A percentile compares a stretch with the other conserved stretches of the same genome.
phyloP scores from a whole-genome alignment of 1,140 invertebrate genomes.

The Zophobas morio region DNA sequence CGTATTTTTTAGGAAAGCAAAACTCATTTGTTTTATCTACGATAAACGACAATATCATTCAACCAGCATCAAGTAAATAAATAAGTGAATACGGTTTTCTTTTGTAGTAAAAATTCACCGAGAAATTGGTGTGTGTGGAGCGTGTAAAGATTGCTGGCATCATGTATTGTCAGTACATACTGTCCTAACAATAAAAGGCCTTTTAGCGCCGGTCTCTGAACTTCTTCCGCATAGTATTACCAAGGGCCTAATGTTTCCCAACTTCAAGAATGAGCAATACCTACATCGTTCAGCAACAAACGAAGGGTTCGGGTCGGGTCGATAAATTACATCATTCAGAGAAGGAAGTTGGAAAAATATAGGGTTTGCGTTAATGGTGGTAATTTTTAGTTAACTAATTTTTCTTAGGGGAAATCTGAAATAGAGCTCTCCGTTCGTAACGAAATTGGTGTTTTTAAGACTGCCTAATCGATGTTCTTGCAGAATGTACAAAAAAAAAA shows the following conservation, averaged over 20 bases:
- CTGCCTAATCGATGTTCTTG: slow-evolving; percentile 1
- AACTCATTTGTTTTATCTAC: too few relatives aligned
- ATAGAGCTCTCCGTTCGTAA: slow-evolving; percentile 13
- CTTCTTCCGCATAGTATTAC: neutral
- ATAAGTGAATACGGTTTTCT: too few relatives aligned
- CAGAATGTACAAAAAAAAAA: slow-evolving; percentile 4
- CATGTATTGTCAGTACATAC: too few relatives aligned
- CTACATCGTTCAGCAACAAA: neutral
- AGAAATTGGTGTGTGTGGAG: too few relatives aligned
- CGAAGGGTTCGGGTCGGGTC: slow-evolving; percentile 28
- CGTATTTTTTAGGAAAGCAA: too few relatives aligned
- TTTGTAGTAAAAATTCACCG: too few relatives aligned
- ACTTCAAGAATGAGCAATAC: slow-evolving; percentile 19
- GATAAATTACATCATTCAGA: slow-evolving; percentile 36
- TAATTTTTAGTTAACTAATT: slow-evolving; percentile 41
- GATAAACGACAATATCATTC: too few relatives aligned
- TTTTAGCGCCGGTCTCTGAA: neutral
- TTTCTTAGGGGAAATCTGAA: slow-evolving; percentile 33
- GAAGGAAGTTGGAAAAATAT: slow-evolving; percentile 28
- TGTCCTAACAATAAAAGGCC: too few relatives aligned
- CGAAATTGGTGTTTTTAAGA: slow-evolving; percentile 37
- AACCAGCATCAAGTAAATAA: too few relatives aligned
- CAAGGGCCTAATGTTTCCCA: neutral
- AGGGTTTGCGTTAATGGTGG: slow-evolving; percentile 29
- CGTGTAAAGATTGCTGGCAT: too few relatives aligned